Base-by-base conservation (phyloP, 2,797 vertebrate species). In the Zalophus californianus region DNA sequence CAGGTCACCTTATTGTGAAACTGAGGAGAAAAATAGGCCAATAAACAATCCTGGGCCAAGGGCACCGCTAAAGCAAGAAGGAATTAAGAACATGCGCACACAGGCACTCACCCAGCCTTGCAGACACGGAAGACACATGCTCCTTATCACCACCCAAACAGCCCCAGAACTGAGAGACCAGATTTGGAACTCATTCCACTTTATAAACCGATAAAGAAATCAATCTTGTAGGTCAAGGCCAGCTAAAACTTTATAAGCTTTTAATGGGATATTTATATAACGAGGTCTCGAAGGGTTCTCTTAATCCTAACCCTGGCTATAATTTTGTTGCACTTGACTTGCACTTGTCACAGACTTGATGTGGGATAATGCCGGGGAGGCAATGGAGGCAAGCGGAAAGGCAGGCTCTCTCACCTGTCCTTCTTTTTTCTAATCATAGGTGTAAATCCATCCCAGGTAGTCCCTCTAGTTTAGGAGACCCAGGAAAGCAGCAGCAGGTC, bases 1-100 rank as follows among this genome's bases (percentile, higher is more conserved):
- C 99, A 99, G 89, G 99, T 99, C 98, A 99, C 99, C 99, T 99
- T 99, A 98, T 99, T 99, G 98, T 99, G 99, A 98, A 99, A 99
- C 99, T 99, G 98, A 48, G 97, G 82, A 97, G 77, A 92, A 56
- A 97, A 82, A 94, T 0, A 91, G 86, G 15, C 16, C 93, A n/a
- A 54, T 97, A 18, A 98, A 54, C 41, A 79, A 90, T n/a, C 66
- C n/a, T 35, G n/a, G 66, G n/a, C n/a, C 18, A 38, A 68, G n/a
- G 66, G n/a, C 66, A 35, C 66, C 18, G 18, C 66, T 68, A 21
- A 35, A 68, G 66, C 66, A 35, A 38, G 66, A 68, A 16, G 2
- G 2, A 32, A 5, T 1, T 1, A 11, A 14, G 1, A 11, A 12
- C n/a, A 29, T 7, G 7, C 23, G 2, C 75, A 4, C 4, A 11